Percentiles rank a stretch among this genome's conserved stretches.
Conservation (phyloP, 2,113 vertebrate species). For the Barnardius zonarius region DNA sequence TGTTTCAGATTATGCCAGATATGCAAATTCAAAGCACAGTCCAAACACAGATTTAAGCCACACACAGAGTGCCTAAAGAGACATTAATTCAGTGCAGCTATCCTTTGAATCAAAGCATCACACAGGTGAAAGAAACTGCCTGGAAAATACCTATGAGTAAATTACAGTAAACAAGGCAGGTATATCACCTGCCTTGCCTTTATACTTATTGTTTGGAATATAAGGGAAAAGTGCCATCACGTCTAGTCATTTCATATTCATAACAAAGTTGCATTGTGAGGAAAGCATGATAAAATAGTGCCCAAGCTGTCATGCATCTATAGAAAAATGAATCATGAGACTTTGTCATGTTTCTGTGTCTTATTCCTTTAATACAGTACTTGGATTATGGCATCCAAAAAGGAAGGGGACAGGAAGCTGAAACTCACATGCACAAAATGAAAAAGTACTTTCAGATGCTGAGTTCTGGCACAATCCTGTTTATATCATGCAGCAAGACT, state of each 20-base stretch:
- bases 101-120: background rate
- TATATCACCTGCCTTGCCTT: background rate
- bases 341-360: background rate
- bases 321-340: background rate
- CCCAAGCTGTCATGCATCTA: background rate
- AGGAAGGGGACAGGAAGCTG: background rate
- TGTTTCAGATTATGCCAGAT: background rate
- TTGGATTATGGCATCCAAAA: background rate
- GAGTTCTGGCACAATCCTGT: background rate
- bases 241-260: background rate
- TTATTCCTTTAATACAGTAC: background rate
- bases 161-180: background rate
- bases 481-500: background rate
- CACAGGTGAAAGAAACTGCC: background rate
- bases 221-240: rapidly evolving
- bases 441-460: background rate
- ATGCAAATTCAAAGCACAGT: background rate
- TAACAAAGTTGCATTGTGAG: background rate
- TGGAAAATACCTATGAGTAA: background rate
- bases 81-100: background rate
- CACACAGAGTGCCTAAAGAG: background rate
- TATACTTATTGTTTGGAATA: background rate
- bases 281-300: background rate
- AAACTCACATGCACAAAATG: background rate
- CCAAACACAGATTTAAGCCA: background rate